Percentiles rank a stretch among this genome's conserved stretches.
Conservation (phyloP, 2,113 vertebrate species). For the Plectropomus leopardus region DNA sequence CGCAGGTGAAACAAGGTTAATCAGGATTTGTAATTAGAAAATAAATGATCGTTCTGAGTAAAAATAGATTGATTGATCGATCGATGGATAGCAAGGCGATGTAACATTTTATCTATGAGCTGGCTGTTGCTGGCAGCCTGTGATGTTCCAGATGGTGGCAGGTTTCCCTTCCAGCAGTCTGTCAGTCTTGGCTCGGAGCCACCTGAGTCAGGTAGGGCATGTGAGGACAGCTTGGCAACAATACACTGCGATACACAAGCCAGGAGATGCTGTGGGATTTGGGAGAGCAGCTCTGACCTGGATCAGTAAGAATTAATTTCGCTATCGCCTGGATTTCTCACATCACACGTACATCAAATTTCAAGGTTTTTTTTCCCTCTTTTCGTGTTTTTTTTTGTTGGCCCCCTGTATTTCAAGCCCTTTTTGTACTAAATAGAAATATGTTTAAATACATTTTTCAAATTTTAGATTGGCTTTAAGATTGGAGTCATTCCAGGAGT, state of each 20-base stretch:
- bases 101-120: constrained; percentile 34
- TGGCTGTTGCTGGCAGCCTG: constrained; percentile 47
- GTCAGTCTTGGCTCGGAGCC: constrained; percentile 64
- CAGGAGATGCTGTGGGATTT: constrained; percentile 59
- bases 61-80: not conserved
- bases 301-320: constrained; percentile 47
- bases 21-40: not conserved
- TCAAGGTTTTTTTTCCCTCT: not conserved
- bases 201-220: constrained; percentile 68
- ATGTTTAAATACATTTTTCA: not conserved
- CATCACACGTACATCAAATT: not conserved
- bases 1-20: not conserved
- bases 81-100: not conserved
- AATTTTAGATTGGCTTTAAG: not conserved
- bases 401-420: not conserved
- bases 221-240: constrained; percentile 72
- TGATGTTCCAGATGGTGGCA: constrained; percentile 64
- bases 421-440: not conserved
- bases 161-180: constrained; percentile 69
- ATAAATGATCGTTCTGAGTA: no score
- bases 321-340: constrained; percentile 9
- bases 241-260: constrained; percentile 34
- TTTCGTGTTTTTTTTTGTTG: not conserved
- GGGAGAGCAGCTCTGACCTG: constrained; percentile 39
- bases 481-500: not conserved